Evolutionary conservation across 2,888 invertebrate genomes (phyloP), one percentile per base, ranked within the genome.

Genomic region (Gortyna flavago): DNA sequence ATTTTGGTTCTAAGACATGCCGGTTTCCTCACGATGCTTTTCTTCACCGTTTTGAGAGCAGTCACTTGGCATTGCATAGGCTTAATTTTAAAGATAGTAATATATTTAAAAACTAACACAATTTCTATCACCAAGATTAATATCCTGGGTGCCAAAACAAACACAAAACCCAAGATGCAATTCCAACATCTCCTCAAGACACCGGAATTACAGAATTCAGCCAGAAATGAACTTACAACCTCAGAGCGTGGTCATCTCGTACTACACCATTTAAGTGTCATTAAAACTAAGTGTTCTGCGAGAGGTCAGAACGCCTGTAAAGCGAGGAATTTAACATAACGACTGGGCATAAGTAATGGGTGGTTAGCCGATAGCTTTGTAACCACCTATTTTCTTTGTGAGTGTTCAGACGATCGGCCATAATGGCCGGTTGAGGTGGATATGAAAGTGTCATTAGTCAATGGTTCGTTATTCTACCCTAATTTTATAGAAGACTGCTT

Each of bases 201-300:
- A 35, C 51, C 16, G 11, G n/a, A 32, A 57, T 66, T 48, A 16
- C 77, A 68, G 29, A 51, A 68, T 68, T 57, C 29, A 41, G 38
- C 16, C 35, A 25, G 59, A 69, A 72, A 83, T 38, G 21, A 69
- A 81, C 64, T 69, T 44, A 48, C 44, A 25, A 72, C 44, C 59
- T 51, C 61, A 51, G n/a, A 64, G 13, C 32, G 80, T 62, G 84
- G 84, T 79, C 67, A 84, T 51, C 71, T 54, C 48, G 32, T 54
- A 51, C 32, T 65, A n/a, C n/a, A 67, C 62, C 70, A 61, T 74
- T 76, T 81, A 81, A 70, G 57, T 68, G 54, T 54, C 41, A 69
- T 81, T 83, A 74, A 73, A 75, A 73, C 75, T 81, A 83, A 83
- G 70, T 80, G 75, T 70, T 72, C 61, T 48, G 32, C 16, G 57